Conservation (phyloP, 2,888 invertebrate species). For the Rhagonycha lutea region DNA sequence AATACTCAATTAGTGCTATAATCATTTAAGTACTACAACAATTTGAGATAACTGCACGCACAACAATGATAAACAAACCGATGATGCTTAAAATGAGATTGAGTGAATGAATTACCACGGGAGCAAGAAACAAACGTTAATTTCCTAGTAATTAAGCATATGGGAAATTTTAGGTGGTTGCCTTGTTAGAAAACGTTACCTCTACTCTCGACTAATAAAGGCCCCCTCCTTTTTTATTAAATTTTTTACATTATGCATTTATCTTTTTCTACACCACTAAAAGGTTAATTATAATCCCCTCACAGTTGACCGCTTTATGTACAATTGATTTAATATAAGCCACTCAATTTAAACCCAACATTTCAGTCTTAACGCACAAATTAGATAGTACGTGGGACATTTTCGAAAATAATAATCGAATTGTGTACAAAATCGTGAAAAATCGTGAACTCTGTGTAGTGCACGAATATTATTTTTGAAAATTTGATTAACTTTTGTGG, state of each 20-base stretch:
- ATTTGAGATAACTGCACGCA: background rate
- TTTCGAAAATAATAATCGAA: background rate
- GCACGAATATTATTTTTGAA: background rate
- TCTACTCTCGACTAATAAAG: background rate
- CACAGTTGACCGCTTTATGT: slow-evolving; percentile 12
- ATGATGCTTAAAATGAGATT: background rate
- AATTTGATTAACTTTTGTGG: background rate
- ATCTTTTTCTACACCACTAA: slow-evolving; percentile 1
- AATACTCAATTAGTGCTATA: background rate
- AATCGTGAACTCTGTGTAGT: background rate
- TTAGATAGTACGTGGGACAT: background rate
- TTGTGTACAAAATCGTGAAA: background rate
- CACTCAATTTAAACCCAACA: background rate
- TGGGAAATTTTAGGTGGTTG: background rate
- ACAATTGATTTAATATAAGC: background rate
- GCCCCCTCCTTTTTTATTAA: background rate
- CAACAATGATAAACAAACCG: background rate
- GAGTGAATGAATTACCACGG: background rate
- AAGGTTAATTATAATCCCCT: slow-evolving; percentile 5
- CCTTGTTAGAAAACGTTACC: background rate
- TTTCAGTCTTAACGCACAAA: background rate
- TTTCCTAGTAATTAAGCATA: background rate
- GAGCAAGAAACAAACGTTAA: background rate
- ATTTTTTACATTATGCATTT: background rate
- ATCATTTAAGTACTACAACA: background rate